These are phyloP conservation scores for Leuciscus waleckii DNA, from an alignment of 2,797 vertebrate species.

Conservation along the genomic window DNA sequence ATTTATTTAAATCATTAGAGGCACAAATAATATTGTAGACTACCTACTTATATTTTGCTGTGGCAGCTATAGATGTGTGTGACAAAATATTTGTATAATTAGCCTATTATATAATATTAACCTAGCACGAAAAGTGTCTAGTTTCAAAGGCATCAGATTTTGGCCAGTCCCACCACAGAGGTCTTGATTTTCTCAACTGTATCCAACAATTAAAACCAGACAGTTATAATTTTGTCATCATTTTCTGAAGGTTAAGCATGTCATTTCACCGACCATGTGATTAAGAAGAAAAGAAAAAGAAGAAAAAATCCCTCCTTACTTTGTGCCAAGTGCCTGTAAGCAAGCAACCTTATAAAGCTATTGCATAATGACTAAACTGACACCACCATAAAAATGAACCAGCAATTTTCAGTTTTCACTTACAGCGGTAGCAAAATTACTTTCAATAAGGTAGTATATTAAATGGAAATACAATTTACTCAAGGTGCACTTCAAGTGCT, in stretches of 20 bases:
- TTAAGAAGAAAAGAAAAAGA: too few species aligned
- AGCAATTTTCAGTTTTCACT: neutral
- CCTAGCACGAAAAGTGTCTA: neutral
- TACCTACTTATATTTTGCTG: too few species aligned
- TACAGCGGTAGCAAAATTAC: neutral
- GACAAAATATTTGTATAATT: neutral
- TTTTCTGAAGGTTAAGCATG: neutral
- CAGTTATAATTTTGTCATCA: neutral
- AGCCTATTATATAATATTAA: neutral
- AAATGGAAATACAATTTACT: neutral
- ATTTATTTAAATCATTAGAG: too few species aligned
- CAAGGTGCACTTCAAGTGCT: neutral
- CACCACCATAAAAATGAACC: neutral
- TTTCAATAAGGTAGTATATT: neutral
- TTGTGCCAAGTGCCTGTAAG: neutral
- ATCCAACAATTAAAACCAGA: neutral
- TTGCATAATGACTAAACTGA: neutral
- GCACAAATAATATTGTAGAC: too few species aligned
- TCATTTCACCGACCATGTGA: neutral
- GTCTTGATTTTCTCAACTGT: neutral
- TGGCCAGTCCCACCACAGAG: neutral
- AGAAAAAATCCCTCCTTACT: neutral
- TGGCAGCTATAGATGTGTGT: too few species aligned
- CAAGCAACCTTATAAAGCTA: neutral
- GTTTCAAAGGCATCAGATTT: neutral